phyloP scores from a whole-genome alignment of 2,113 vertebrate species.

The Pangasianodon gigas region DNA sequence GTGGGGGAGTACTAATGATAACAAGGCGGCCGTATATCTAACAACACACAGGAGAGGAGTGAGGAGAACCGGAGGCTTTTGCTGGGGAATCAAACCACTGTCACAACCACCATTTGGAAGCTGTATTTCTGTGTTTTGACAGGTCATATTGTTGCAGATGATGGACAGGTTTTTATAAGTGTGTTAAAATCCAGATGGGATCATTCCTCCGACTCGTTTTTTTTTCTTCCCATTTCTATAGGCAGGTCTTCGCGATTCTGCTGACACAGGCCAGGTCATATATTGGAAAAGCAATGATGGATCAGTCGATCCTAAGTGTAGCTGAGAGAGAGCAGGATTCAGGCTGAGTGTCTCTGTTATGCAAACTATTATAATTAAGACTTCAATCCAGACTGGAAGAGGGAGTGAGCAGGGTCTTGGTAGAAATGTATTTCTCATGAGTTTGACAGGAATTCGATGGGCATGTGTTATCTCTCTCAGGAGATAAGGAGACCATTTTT shows the following conservation, averaged over 20 bases:
- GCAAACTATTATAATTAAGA: slow-evolving; percentile 59
- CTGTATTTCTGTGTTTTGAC: neutral
- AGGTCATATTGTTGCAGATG: neutral
- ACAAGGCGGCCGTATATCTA: slow-evolving; percentile 49
- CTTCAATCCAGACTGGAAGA: slow-evolving; percentile 51
- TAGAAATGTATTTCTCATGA: slow-evolving; percentile 49
- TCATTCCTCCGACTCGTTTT: slow-evolving; percentile 19
- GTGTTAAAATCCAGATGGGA: slow-evolving; percentile 4
- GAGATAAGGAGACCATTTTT: slow-evolving; percentile 52
- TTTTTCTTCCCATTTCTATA: slow-evolving; percentile 30
- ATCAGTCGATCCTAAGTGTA: slow-evolving; percentile 63
- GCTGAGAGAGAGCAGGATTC: slow-evolving; percentile 59
- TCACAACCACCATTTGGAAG: slow-evolving; percentile 19
- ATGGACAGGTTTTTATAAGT: neutral
- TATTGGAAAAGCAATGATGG: slow-evolving; percentile 46
- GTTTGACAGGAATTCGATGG: slow-evolving; percentile 56
- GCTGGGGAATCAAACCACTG: neutral
- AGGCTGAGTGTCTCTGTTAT: slow-evolving; percentile 59
- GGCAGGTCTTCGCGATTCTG: slow-evolving; percentile 43
- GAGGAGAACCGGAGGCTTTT: slow-evolving; percentile 2
- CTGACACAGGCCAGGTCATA: slow-evolving; percentile 62
- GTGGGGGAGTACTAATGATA: slow-evolving; percentile 54
- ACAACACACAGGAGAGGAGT: slow-evolving; percentile 25
- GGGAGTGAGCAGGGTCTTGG: slow-evolving; percentile 12
- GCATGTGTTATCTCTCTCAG: slow-evolving; percentile 53